Evolutionary conservation across 92 coral and sea anemone species (phyloP).

Genomic region (Palythoa heliodiscus): DNA sequence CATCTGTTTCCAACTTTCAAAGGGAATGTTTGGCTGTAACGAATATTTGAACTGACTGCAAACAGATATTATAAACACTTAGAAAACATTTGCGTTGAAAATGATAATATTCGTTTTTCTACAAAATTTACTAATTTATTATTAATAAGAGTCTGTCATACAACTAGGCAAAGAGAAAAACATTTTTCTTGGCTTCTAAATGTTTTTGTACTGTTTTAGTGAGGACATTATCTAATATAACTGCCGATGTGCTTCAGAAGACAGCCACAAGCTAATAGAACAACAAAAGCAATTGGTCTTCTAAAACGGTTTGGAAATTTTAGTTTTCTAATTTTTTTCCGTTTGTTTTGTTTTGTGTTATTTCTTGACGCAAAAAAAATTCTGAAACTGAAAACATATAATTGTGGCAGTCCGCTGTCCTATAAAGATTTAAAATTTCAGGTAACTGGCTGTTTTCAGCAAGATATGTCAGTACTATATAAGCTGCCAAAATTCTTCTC

Average conservation of each 20-base stretch:
- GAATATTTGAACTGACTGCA: background rate
- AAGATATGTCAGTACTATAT: background rate
- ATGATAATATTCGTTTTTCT: conserved; percentile 54
- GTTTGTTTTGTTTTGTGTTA: conserved; percentile 8
- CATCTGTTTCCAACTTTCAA: background rate
- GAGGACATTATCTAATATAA: background rate
- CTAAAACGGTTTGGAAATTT: background rate
- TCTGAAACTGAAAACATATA: background rate
- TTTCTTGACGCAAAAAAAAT: background rate
- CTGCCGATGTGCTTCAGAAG: background rate
- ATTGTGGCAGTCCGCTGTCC: background rate
- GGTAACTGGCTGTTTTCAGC: background rate
- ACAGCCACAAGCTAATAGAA: background rate
- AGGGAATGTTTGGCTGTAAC: background rate
- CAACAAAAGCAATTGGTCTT: background rate
- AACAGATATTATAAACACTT: background rate
- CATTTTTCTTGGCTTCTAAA: background rate
- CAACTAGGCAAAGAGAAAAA: background rate
- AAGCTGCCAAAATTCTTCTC: background rate
- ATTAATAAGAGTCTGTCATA: conserved; percentile 48
- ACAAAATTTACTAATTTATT: conserved; percentile 76
- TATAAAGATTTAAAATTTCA: background rate
- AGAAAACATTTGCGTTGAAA: conserved; percentile 39
- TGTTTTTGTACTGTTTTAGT: conserved; percentile 6
- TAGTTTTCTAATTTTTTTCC: conserved; percentile 22